phyloP scores from a whole-genome alignment of 2,888 invertebrate genomes.

The Drosophila limbata region DNA sequence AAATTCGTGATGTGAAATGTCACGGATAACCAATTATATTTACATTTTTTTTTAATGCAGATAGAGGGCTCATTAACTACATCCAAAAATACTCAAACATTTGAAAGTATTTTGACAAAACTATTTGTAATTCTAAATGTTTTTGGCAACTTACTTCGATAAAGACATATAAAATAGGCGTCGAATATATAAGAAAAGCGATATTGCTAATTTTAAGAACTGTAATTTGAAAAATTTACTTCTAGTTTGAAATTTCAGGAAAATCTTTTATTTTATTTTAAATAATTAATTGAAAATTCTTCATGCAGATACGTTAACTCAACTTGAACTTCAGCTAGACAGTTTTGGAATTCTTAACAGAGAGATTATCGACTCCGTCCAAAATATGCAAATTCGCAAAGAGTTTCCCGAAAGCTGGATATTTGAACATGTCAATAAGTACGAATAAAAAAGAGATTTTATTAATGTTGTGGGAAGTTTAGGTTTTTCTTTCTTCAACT shows the following conservation, averaged over 20 bases:
- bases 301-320: neutral
- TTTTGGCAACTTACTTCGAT: too few relatives aligned
- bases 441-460: conserved; percentile 4
- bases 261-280: neutral
- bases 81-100: neutral
- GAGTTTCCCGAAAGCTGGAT: conserved; percentile 26
- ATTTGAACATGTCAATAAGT: conserved; percentile 12
- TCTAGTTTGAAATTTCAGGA: neutral
- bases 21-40: too few relatives aligned
- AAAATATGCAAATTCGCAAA: conserved; percentile 4
- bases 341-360: conserved; percentile 3
- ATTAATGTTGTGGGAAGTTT: neutral
- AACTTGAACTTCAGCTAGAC: neutral
- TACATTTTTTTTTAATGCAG: too few relatives aligned
- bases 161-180: too few relatives aligned
- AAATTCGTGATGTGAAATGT: neutral
- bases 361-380: neutral
- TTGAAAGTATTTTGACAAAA: neutral
- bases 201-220: neutral
- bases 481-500: neutral
- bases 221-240: neutral
- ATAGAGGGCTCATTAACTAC: neutral
- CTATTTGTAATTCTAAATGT: too few relatives aligned
- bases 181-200: too few relatives aligned
- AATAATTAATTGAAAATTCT: neutral